A percentile compares a stretch with the other conserved stretches of the same genome.
These are phyloP conservation scores for Trichechus manatus DNA, from an alignment of 2,113 vertebrate genomes.

Conservation along the genomic window DNA sequence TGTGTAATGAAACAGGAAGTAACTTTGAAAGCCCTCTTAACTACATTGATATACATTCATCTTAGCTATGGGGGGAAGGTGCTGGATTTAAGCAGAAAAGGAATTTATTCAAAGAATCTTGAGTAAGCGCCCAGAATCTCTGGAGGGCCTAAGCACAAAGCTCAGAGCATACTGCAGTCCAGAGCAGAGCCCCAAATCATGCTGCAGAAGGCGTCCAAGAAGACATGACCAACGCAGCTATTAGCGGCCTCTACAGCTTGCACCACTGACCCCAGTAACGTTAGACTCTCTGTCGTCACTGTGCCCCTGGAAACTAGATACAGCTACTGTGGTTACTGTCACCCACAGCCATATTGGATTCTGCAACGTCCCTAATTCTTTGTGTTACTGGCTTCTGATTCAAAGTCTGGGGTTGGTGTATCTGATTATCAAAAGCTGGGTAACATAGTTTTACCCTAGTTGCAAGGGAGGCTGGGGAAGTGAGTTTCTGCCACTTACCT, in stretches of 20 bases:
- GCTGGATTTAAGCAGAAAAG: neutral
- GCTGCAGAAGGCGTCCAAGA: neutral
- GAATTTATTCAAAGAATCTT: neutral
- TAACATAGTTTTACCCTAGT: neutral
- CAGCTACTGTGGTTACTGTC: neutral
- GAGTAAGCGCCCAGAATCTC: neutral
- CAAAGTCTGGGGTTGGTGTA: neutral
- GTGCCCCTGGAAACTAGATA: neutral
- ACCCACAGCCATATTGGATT: neutral
- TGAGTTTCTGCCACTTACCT: neutral
- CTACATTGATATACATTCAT: conserved; percentile 12
- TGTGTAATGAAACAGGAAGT: conserved; percentile 62
- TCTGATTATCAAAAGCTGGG: neutral
- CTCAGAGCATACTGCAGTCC: neutral
- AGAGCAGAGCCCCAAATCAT: neutral
- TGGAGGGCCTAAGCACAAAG: neutral
- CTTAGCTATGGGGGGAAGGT: neutral
- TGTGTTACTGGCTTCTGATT: neutral
- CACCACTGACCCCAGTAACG: accelerated
- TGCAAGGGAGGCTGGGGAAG: conserved; percentile 20
- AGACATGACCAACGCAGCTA: neutral
- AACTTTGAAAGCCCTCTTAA: conserved; percentile 64
- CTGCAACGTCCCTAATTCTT: neutral
- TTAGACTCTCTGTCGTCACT: neutral
- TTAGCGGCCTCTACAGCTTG: neutral